Percentiles rank a stretch among this genome's conserved stretches.
Conservation (phyloP, 2,888 invertebrate species). For the Galeruca laticollis region DNA sequence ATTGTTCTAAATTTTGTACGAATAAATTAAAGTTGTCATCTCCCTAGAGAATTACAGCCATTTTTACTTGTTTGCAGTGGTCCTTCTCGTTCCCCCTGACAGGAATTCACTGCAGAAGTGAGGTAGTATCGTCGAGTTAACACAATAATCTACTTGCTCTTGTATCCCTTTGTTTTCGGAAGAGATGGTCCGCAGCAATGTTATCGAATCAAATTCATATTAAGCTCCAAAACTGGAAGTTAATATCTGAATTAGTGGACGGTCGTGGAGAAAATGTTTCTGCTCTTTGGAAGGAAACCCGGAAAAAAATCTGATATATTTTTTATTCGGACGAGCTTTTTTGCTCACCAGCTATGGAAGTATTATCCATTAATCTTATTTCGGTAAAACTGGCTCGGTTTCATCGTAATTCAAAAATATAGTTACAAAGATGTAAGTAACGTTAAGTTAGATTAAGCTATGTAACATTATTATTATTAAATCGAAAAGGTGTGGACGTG, state of each 20-base stretch:
- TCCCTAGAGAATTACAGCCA: slow-evolving; percentile 20
- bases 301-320: slow-evolving; percentile 3
- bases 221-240: slow-evolving; percentile 24
- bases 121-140: slow-evolving; percentile 38
- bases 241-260: slow-evolving; percentile 29
- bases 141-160: slow-evolving; percentile 35
- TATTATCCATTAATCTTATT: slow-evolving; percentile 10
- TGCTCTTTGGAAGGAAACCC: slow-evolving; percentile 7
- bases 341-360: background rate
- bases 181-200: slow-evolving; percentile 17
- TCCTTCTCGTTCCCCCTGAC: slow-evolving; percentile 12
- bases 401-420: background rate
- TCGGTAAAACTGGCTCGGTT: background rate
- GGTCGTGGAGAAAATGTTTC: slow-evolving; percentile 17
- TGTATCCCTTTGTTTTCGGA: slow-evolving; percentile 21
- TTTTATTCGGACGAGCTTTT: slow-evolving; percentile 6
- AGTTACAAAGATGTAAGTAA: background rate
- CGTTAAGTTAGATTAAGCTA: background rate
- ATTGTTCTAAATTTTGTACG: slow-evolving; percentile 16
- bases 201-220: slow-evolving; percentile 32
- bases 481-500: too few relatives aligned
- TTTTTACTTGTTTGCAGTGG: slow-evolving; percentile 24
- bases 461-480: background rate
- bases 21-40: slow-evolving; percentile 29
- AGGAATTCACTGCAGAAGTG: slow-evolving; percentile 31